A percentile compares a stretch with the other conserved stretches of the same genome.
These are phyloP conservation scores for Rhinichthys osculus DNA, from an alignment of 2,797 vertebrate genomes.

Conservation along the genomic window DNA sequence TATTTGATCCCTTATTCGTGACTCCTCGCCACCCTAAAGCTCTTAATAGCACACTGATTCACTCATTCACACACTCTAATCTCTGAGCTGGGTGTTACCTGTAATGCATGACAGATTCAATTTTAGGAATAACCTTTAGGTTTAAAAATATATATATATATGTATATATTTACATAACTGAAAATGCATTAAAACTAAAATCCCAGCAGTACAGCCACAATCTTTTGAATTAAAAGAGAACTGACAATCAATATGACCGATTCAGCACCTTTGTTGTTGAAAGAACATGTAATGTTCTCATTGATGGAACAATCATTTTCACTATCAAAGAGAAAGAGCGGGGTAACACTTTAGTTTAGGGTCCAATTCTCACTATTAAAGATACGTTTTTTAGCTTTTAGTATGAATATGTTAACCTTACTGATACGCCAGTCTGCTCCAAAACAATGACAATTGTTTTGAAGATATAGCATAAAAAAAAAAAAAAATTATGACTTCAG, in stretches of 20 bases:
- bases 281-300: background rate
- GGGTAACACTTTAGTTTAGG: background rate
- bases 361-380: too few relatives aligned
- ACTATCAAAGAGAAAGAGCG: background rate
- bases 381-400: too few relatives aligned
- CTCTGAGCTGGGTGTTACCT: background rate
- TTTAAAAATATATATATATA: background rate
- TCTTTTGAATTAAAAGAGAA: too few relatives aligned
- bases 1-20: constrained; percentile 47
- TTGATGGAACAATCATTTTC: background rate
- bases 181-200: background rate
- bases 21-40: constrained; percentile 1
- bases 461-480: too few relatives aligned
- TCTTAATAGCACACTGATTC: constrained; percentile 31
- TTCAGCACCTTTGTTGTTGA: background rate
- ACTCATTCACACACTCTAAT: constrained; percentile 1
- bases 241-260: background rate
- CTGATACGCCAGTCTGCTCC: too few relatives aligned
- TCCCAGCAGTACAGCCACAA: background rate
- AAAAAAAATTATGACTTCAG: too few relatives aligned
- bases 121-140: background rate
- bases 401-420: too few relatives aligned
- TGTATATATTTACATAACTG: background rate
- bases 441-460: too few relatives aligned
- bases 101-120: background rate